Base-by-base conservation (phyloP, 2,113 vertebrate genomes). In the Trichomycterus rosablanca region DNA sequence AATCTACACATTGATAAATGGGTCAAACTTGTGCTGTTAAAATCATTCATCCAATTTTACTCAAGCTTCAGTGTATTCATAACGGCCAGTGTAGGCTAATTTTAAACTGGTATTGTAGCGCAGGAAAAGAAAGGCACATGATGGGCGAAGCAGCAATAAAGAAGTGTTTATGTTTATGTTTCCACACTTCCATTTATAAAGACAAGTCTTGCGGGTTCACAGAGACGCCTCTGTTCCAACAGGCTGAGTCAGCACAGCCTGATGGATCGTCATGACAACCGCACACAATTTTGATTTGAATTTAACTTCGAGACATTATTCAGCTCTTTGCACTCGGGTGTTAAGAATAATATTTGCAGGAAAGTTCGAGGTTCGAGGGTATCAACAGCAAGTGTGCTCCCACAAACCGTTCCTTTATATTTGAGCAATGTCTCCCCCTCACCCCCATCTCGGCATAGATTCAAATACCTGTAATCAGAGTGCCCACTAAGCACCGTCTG, bases 401-500 rank as follows among this genome's bases (percentile, higher is more conserved):
- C 46, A 72, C 65, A 68, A 60, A 65, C 58, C 9, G 35, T 45
- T 46, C 57, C 68, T 67, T 73, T 60, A 68, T 65, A 61, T 40
- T 42, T 61, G 50, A 39, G 48, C 59, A 23, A 43, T 51, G 46
- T 44, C 60, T 45, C 35, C 45, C 53, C 23, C 61, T 20, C 37
- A 15, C 28, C 49, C 39, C 30, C 32, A 24, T 37, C 48, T 40
- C 49, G 15, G 35, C 59, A 58, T 66, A 62, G 56, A 63, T 76
- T 58, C 55, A 73, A 76, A 73, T 70, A 73, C 48, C 66, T 58
- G 67, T 67, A 70, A 73, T 76, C 55, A 65, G 53, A 61, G 58
- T 16, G 49, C 43, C 60, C 40, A 9, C 59, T 54, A 68, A 61
- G 62, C 20, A 35, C 35, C 49, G 46, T 24, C 59, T 40, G 65